Percentiles rank a stretch among this genome's conserved stretches.
These are phyloP conservation scores for Microvelia longipes DNA, from an alignment of 1,140 invertebrate species.

Conservation along the genomic window DNA sequence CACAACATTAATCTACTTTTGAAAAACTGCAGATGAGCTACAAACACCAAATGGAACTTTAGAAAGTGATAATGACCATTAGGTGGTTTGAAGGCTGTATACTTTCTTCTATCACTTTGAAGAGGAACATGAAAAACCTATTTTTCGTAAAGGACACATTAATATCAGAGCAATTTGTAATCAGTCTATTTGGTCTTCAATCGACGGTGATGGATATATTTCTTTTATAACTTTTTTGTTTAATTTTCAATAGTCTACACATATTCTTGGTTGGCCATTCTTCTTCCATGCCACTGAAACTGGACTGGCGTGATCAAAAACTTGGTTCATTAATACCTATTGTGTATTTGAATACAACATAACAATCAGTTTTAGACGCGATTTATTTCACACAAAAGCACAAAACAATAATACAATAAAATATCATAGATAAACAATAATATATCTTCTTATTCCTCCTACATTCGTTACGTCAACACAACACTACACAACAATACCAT, in stretches of 20 bases:
- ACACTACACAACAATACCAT: too few relatives aligned
- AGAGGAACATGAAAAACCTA: conserved; percentile 25
- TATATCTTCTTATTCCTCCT: too few relatives aligned
- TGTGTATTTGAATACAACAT: too few relatives aligned
- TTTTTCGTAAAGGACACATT: conserved; percentile 5
- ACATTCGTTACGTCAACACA: too few relatives aligned
- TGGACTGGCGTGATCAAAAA: background rate
- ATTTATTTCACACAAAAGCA: too few relatives aligned
- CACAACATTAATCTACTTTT: conserved; percentile 22
- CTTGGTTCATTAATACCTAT: background rate
- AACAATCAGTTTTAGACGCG: too few relatives aligned
- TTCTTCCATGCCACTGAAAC: conserved; percentile 14
- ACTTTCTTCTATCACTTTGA: conserved; percentile 19
- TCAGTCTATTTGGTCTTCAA: conserved; percentile 21
- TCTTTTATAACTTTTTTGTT: conserved; percentile 22
- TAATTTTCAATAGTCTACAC: conserved; percentile 20
- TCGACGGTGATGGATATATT: conserved; percentile 21
- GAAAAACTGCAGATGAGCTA: conserved; percentile 22
- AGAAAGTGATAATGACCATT: conserved; percentile 23
- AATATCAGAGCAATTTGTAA: conserved; percentile 11
- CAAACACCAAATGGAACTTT: conserved; percentile 27
- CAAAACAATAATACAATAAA: too few relatives aligned
- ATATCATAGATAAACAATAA: too few relatives aligned
- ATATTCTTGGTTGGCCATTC: conserved; percentile 17
- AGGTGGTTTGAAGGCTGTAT: conserved; percentile 27